These are phyloP conservation scores for Chalcis sispes DNA, from an alignment of 2,888 invertebrate genomes.

Conservation along the genomic window DNA sequence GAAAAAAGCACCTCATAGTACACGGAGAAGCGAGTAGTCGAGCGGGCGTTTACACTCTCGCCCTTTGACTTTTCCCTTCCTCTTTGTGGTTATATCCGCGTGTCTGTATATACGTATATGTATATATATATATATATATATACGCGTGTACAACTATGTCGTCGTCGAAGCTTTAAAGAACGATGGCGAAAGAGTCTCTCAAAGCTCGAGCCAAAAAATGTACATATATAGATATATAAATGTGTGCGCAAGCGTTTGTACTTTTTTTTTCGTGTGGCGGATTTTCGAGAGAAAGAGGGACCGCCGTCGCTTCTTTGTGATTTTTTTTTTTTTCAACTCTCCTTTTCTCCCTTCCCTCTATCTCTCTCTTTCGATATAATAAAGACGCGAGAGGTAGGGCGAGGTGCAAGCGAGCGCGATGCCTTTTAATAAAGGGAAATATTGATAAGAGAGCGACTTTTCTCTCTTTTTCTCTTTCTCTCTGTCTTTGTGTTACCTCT, in stretches of 20 bases:
- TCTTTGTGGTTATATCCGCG: too few relatives aligned
- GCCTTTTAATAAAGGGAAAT: slow-evolving; percentile 57
- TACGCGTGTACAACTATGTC: background rate
- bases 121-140: too few relatives aligned
- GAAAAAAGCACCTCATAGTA: too few relatives aligned
- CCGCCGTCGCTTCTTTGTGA: background rate
- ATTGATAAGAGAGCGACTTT: slow-evolving; percentile 55
- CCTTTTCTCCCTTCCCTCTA: slow-evolving; percentile 11
- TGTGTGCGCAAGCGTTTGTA: too few relatives aligned
- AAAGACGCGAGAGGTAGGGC: slow-evolving; percentile 9
- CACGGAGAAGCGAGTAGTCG: background rate
- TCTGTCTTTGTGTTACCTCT: background rate
- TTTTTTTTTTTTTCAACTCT: background rate
- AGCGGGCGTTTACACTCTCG: slow-evolving; percentile 19
- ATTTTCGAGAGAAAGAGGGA: slow-evolving; percentile 38
- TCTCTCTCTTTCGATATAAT: slow-evolving; percentile 16
- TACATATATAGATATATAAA: background rate
- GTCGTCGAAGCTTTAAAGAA: too few relatives aligned
- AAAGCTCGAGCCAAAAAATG: background rate
- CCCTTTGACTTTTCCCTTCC: slow-evolving; percentile 25
- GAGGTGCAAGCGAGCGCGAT: slow-evolving; percentile 54
- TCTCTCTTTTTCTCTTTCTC: slow-evolving; percentile 17
- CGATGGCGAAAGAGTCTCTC: too few relatives aligned
- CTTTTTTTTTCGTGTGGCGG: slow-evolving; percentile 33
- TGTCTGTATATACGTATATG: too few relatives aligned